Conservation (phyloP, 2,113 vertebrate genomes). For the Platycercus adscitus region DNA sequence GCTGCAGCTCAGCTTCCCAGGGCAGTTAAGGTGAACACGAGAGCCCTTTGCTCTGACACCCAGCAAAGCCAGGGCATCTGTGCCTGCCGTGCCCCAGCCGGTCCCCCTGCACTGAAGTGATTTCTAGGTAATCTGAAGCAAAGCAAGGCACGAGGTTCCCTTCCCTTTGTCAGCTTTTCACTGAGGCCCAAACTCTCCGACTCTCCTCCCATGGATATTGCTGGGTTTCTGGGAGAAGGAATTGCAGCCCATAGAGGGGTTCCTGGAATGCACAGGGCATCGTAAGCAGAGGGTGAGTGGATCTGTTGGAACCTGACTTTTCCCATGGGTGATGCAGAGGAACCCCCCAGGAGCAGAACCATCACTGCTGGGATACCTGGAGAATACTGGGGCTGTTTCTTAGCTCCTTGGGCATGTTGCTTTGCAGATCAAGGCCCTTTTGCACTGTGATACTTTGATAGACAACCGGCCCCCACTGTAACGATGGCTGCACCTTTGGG, state of each 20-base stretch:
- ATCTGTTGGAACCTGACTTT: background rate
- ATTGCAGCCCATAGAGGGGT: rapidly evolving
- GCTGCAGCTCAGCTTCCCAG: background rate
- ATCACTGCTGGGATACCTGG: background rate
- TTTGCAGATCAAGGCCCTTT: background rate
- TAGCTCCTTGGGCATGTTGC: background rate
- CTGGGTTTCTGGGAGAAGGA: background rate
- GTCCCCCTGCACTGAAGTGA: background rate
- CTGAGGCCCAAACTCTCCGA: background rate
- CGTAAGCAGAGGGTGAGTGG: background rate
- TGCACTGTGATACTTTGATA: rapidly evolving
- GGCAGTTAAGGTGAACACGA: background rate
- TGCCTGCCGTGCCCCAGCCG: background rate
- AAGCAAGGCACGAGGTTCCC: background rate
- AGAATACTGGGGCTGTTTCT: background rate
- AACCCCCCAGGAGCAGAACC: background rate
- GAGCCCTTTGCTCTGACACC: background rate
- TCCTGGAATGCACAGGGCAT: background rate
- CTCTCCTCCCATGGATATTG: background rate
- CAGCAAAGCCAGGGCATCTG: background rate
- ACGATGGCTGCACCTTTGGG: background rate
- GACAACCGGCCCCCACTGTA: background rate
- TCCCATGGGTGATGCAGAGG: background rate
- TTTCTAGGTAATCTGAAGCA: background rate
- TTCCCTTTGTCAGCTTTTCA: background rate